A percentile compares a stretch with the other conserved stretches of the same genome.
phyloP scores from a whole-genome alignment of 2,113 vertebrate genomes.

The Taxidea taxus region DNA sequence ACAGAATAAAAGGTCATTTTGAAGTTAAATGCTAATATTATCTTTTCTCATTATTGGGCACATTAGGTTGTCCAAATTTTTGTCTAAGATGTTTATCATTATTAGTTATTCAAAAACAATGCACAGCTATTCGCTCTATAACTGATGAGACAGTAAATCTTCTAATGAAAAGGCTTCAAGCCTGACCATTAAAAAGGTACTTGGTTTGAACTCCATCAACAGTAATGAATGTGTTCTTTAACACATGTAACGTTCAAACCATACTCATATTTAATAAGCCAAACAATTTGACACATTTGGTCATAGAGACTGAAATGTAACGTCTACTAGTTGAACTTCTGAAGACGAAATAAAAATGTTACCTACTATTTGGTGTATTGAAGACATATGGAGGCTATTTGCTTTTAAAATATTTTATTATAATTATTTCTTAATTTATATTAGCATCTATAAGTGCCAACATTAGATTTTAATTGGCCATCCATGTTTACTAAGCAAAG shows the following conservation, averaged over 20 bases:
- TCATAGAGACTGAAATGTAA: background rate
- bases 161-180: background rate
- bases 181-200: constrained; percentile 46
- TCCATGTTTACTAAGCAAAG: background rate
- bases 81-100: constrained; percentile 60
- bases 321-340: background rate
- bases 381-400: background rate
- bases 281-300: background rate
- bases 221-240: constrained; percentile 18
- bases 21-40: constrained; percentile 68
- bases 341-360: background rate
- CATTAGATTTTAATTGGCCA: background rate
- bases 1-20: constrained; percentile 63
- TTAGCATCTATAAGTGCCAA: background rate
- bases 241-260: constrained; percentile 14
- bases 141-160: constrained; percentile 11
- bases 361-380: background rate
- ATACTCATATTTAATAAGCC: constrained; percentile 27
- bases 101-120: constrained; percentile 59
- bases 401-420: background rate
- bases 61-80: constrained; percentile 46
- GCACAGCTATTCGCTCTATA: constrained; percentile 17
- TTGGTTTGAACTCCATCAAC: constrained; percentile 10
- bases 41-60: constrained; percentile 39
- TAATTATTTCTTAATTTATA: background rate